phyloP scores from a whole-genome alignment of 1,140 invertebrate species.

The Panagrolaimus sp. region DNA sequence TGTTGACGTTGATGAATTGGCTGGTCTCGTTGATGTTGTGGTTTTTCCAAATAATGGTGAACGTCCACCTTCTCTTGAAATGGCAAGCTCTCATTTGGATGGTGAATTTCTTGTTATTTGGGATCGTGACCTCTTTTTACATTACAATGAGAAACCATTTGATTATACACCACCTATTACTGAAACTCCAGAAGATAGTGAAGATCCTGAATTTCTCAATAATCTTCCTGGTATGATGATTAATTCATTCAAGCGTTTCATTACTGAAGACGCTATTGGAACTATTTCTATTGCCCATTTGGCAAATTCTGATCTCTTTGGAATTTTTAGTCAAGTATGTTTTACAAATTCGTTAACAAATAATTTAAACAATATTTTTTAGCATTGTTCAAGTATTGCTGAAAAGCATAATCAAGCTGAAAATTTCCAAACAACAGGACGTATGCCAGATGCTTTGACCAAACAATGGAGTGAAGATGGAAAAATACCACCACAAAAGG shows the following conservation, averaged over 20 bases:
- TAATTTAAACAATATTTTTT: not conserved
- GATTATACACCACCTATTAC: constrained; percentile 40
- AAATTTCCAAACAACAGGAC: constrained; percentile 55
- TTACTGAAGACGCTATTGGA: constrained; percentile 55
- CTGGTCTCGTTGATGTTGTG: constrained; percentile 59
- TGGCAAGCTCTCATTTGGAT: constrained; percentile 60
- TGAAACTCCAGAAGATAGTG: too few relatives aligned
- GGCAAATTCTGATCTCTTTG: constrained; percentile 48
- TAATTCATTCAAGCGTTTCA: constrained; percentile 38
- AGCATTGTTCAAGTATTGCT: constrained; percentile 43
- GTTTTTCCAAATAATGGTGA: constrained; percentile 59
- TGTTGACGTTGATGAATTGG: constrained; percentile 55
- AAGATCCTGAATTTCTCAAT: too few relatives aligned
- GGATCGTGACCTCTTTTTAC: constrained; percentile 53
- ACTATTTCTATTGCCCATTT: constrained; percentile 51
- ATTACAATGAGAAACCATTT: constrained; percentile 53
- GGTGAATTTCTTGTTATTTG: constrained; percentile 60
- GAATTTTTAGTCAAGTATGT: constrained; percentile 33
- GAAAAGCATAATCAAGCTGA: constrained; percentile 43
- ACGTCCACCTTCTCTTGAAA: constrained; percentile 60
- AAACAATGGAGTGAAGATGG: constrained; percentile 25
- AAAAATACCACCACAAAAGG: constrained; percentile 30
- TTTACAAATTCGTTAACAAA: too few relatives aligned
- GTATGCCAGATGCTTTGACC: constrained; percentile 13
- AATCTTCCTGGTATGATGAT: too few relatives aligned